phyloP scores from a whole-genome alignment of 2,888 invertebrate species.

The Neoaliturus tenellus region DNA sequence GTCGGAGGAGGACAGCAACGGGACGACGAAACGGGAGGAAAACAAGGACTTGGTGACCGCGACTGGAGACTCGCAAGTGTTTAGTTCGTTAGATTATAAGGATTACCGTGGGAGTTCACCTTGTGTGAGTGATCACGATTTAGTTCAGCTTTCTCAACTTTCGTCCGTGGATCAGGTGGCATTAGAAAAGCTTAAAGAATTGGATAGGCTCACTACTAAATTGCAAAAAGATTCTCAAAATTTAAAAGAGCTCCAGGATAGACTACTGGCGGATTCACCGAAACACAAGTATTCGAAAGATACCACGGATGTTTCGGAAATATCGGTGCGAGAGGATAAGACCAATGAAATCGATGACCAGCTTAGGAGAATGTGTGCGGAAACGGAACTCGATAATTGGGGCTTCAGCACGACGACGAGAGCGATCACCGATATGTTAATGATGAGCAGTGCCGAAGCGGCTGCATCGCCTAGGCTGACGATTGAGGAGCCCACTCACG shows the following conservation, averaged over 20 bases:
- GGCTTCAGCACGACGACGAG: slow-evolving; percentile 69
- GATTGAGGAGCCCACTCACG: neutral
- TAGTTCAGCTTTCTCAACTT: slow-evolving; percentile 84
- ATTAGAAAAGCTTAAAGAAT: slow-evolving; percentile 86
- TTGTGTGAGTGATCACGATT: slow-evolving; percentile 85
- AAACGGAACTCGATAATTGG: slow-evolving; percentile 80
- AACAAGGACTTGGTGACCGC: slow-evolving; percentile 73
- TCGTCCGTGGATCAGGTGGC: slow-evolving; percentile 87
- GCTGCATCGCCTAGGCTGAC: slow-evolving; percentile 40
- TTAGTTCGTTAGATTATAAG: slow-evolving; percentile 86
- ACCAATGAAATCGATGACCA: slow-evolving; percentile 82
- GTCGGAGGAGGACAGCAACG: slow-evolving; percentile 81
- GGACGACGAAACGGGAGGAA: slow-evolving; percentile 68
- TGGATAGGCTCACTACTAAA: slow-evolving; percentile 85
- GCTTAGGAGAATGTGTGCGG: slow-evolving; percentile 80
- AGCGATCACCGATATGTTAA: slow-evolving; percentile 41
- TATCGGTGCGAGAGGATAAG: slow-evolving; percentile 76
- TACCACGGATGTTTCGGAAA: slow-evolving; percentile 58
- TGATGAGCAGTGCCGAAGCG: slow-evolving; percentile 31
- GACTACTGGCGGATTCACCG: slow-evolving; percentile 73
- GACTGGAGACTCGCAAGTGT: slow-evolving; percentile 77
- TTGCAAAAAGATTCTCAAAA: slow-evolving; percentile 87
- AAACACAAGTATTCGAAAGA: slow-evolving; percentile 60
- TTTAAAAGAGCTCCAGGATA: slow-evolving; percentile 83
- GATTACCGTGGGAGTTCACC: slow-evolving; percentile 85